Evolutionary conservation across 1,140 invertebrate genomes (phyloP).

Genomic region (Pentalonia nigronervosa): DNA sequence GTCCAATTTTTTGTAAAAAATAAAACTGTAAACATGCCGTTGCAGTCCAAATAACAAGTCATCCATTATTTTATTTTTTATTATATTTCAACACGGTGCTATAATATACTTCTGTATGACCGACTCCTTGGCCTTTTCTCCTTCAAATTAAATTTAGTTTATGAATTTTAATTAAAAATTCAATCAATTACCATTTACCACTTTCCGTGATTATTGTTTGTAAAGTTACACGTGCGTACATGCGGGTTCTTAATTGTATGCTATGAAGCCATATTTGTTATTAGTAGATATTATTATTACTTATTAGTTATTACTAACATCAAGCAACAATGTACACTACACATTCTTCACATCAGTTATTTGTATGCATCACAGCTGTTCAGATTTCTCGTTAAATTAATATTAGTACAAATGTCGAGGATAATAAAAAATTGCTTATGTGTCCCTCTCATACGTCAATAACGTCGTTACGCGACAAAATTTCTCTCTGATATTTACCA

Average conservation of each 20-base stretch:
- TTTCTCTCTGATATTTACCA: conserved; percentile 6
- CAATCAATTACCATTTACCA: conserved; percentile 2
- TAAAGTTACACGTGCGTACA: not conserved
- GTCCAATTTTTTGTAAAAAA: not conserved
- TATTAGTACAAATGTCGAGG: conserved; percentile 5
- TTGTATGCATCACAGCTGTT: not conserved
- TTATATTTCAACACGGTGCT: not conserved
- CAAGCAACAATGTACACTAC: not conserved
- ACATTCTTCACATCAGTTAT: not conserved
- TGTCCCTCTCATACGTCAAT: not conserved
- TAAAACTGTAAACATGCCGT: not conserved
- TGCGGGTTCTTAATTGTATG: conserved; percentile 28
- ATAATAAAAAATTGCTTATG: not conserved
- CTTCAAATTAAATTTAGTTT: not conserved
- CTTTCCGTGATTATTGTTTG: conserved; percentile 13
- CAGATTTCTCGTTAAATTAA: conserved; percentile 38
- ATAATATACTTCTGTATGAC: not conserved
- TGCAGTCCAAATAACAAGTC: not conserved
- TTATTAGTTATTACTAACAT: not conserved
- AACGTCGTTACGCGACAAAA: not conserved
- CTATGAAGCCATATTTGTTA: not conserved
- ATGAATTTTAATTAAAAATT: conserved; percentile 40
- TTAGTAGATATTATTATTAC: not conserved
- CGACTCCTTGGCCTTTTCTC: not conserved
- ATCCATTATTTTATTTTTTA: not conserved